Conservation (phyloP, 2,113 vertebrate genomes). For the Greenwoodochromis staneri region DNA sequence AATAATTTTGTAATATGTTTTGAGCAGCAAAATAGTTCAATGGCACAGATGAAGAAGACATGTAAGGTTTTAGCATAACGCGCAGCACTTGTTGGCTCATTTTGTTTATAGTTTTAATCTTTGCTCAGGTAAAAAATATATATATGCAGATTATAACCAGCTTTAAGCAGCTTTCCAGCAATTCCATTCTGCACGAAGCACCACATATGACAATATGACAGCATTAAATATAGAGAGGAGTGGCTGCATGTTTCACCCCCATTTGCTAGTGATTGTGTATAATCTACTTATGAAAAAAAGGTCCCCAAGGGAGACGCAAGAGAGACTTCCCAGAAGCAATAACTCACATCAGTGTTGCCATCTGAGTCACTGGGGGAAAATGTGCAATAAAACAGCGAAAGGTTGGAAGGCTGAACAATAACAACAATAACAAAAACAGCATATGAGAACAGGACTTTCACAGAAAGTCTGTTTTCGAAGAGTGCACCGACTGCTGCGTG, state of each 20-base stretch:
- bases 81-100: neutral
- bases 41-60: neutral
- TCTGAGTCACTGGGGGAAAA: conserved; percentile 20
- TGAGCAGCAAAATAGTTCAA: neutral
- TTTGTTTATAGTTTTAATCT: neutral
- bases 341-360: conserved; percentile 52
- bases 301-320: neutral
- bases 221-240: neutral
- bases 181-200: neutral
- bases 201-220: neutral
- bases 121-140: neutral
- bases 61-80: neutral
- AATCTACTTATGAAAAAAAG: conserved; percentile 36
- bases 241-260: neutral
- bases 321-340: conserved; percentile 36
- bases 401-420: neutral
- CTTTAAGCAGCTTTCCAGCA: neutral
- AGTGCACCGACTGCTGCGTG: neutral
- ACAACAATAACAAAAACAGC: neutral
- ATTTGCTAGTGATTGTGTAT: conserved; percentile 14
- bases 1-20: neutral
- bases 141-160: neutral
- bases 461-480: neutral
- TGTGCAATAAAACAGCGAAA: neutral
- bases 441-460: neutral